Conservation (phyloP, 2,888 invertebrate species). For the Odontomyia ornata region DNA sequence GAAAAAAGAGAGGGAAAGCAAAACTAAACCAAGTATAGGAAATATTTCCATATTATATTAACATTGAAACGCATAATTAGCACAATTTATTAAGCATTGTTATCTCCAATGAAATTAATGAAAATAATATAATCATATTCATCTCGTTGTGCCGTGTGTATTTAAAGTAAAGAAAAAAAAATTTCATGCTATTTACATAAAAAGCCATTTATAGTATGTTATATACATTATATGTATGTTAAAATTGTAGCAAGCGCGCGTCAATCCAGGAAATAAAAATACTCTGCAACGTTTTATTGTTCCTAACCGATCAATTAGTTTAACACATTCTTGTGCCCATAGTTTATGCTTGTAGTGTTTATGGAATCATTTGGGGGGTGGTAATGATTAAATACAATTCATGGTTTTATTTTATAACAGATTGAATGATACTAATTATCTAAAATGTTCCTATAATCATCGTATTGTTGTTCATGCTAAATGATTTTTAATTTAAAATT, state of each 20-base stretch:
- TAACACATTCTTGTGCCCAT: too few species aligned
- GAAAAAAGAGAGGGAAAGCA: constrained; percentile 15
- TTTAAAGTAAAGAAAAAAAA: neutral
- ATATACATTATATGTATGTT: constrained; percentile 34
- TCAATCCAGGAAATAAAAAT: too few species aligned
- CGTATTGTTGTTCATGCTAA: too few species aligned
- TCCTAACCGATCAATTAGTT: too few species aligned
- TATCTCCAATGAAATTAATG: neutral
- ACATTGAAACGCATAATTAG: constrained; percentile 15
- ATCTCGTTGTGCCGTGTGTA: constrained; percentile 16
- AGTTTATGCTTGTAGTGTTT: too few species aligned
- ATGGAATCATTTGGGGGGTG: too few species aligned
- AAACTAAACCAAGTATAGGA: neutral
- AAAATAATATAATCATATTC: constrained; percentile 2
- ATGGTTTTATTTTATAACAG: too few species aligned
- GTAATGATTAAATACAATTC: too few species aligned
- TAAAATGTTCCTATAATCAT: too few species aligned
- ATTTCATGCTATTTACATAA: neutral
- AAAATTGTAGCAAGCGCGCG: neutral
- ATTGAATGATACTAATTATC: too few species aligned
- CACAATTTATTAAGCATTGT: constrained; percentile 36
- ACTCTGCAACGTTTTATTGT: too few species aligned
- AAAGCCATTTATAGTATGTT: constrained; percentile 33
- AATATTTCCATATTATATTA: constrained; percentile 16
- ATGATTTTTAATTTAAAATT: too few species aligned